These are phyloP conservation scores for Calcarius lapponicus DNA, from an alignment of 2,797 vertebrate species.

Conservation along the genomic window DNA sequence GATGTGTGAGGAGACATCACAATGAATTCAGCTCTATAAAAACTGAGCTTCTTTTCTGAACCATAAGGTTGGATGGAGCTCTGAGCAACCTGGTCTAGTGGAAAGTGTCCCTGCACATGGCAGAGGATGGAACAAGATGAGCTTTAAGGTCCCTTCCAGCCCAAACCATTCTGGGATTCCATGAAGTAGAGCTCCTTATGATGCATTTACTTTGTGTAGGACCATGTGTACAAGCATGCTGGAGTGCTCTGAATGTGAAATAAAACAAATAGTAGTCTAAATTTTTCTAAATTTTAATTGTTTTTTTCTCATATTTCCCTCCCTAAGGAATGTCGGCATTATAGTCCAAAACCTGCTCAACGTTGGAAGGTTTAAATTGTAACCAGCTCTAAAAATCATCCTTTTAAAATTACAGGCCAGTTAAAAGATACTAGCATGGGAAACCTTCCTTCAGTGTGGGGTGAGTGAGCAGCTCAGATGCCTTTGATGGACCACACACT, in stretches of 20 bases:
- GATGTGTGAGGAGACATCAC: not conserved
- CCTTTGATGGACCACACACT: slow-evolving; percentile 52
- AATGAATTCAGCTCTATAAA: not conserved
- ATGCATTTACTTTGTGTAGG: not conserved
- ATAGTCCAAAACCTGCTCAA: not conserved
- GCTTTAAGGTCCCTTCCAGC: not conserved
- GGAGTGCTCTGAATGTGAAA: not conserved
- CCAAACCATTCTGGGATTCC: not conserved
- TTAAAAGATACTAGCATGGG: not conserved
- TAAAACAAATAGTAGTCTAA: not conserved
- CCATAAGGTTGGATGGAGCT: not conserved
- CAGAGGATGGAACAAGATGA: not conserved
- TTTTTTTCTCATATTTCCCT: not conserved
- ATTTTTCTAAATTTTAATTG: not conserved
- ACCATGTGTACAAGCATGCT: rapidly evolving
- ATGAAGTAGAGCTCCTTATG: not conserved
- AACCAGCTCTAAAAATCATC: slow-evolving; percentile 35
- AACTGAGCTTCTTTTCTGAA: not conserved
- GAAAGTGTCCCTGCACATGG: not conserved
- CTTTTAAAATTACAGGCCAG: slow-evolving; percentile 12
- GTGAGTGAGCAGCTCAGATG: not conserved
- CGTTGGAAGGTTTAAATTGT: not conserved
- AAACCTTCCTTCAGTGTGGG: not conserved
- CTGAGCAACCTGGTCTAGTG: not conserved
- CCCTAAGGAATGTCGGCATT: not conserved